Base-by-base conservation (phyloP, 2,888 invertebrate genomes). In the Folsomia candida region DNA sequence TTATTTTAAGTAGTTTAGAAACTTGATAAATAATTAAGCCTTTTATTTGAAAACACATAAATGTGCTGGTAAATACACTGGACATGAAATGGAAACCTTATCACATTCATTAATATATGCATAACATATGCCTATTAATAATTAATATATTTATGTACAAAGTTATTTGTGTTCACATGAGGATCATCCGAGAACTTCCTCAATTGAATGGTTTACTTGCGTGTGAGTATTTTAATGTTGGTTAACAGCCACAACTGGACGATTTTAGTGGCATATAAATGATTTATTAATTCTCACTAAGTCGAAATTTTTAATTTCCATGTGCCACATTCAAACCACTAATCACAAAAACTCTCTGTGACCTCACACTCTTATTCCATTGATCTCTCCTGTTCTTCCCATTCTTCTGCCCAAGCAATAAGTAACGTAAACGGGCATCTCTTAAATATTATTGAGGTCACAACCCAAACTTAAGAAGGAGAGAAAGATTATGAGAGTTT, bases 211-310 rank as follows among this genome's bases (percentile, higher is more conserved):
- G 4, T n/a, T 37, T 9, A 37, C 14, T 37, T 37, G 14, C 37
- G 37, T 37, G 37, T 37, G 37, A 37, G 37, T 14, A 37, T 4
- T 37, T 37, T 37, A 37, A 37, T 37, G 14, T 37, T 37, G 6
- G 37, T 37, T 37, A 37, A 37, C 37, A 37, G 37, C 37, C 37
- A 9, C n/a, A n/a, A n/a, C 14, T 22, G 60, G 27, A 28, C n/a
- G 9, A 61, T n/a, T 26, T 28, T 14, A 61, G 61, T 61, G 61
- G 26, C 20, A 61, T n/a, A 61, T 60, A 61, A 61, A 61, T 61
- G 61, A 61, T 61, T 61, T 61, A 61, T 61, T 61, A 61, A 61
- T 61, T 61, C n/a, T 29, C 61, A 27, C 28, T 60, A 20, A 60
- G 4, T 60, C 6, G 37, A n/a, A 57, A 24, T 24, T 60, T 61